These are phyloP conservation scores for Palythoa grandiflora DNA, from an alignment of 92 coral and sea anemone species.

Conservation along the genomic window DNA sequence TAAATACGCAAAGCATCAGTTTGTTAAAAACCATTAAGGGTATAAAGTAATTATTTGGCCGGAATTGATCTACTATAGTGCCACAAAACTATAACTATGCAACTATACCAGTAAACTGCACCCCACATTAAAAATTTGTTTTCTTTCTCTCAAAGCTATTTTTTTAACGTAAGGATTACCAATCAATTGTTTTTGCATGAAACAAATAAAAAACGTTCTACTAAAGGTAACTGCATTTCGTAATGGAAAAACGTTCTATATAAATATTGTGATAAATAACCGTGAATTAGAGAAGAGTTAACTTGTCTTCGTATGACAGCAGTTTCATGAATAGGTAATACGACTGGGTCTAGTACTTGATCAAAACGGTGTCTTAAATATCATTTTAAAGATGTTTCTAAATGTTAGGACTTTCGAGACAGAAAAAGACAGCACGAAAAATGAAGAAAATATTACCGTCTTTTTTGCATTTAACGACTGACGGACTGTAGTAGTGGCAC, in stretches of 20 bases:
- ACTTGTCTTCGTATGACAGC: too few species aligned
- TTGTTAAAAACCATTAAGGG: neutral
- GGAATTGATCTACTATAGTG: neutral
- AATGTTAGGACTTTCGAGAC: too few species aligned
- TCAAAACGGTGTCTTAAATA: too few species aligned
- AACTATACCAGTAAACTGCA: too few species aligned
- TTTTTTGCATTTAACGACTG: slow-evolving; percentile 76
- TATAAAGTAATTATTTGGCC: neutral
- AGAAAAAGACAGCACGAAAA: neutral
- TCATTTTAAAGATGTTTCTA: too few species aligned
- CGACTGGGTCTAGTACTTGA: too few species aligned
- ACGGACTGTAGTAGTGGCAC: slow-evolving; percentile 76
- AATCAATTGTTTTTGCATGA: neutral
- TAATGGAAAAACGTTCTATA: neutral
- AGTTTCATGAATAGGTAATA: too few species aligned
- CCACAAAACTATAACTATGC: too few species aligned
- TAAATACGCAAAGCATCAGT: neutral
- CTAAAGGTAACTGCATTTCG: neutral
- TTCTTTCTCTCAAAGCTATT: neutral
- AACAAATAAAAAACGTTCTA: neutral
- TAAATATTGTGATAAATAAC: too few species aligned
- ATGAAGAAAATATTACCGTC: slow-evolving; percentile 71
- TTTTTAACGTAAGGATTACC: neutral
- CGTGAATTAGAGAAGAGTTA: too few species aligned
- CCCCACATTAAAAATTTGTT: neutral